Evolutionary conservation across 1,140 invertebrate species (phyloP), one percentile per base, ranked within the genome.

Genomic region (Ridgeia piscesae): DNA sequence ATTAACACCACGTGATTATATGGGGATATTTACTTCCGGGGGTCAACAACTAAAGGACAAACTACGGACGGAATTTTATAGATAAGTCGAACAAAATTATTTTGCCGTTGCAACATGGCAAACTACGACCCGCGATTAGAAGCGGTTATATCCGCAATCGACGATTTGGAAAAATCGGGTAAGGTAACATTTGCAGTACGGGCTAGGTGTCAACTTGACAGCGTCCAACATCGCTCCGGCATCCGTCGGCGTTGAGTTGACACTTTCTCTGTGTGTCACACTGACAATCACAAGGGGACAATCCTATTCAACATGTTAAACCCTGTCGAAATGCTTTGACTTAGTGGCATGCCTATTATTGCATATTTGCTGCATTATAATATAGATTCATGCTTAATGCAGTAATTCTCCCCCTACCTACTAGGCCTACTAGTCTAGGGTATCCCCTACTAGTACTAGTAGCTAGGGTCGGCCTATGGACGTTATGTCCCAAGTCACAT

Each of bases 131-230:
- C 91, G 33, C 34, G 42, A n/a, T 91, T 93, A 17, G 92, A 93
- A 35, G 77, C 91, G 33, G 94, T 94, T 35, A 95, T 95, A 88
- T 94, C 94, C 31, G 94, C 94, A 93, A 94, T 94, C 88, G 94
- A 95, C 89, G 94, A 95, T 91, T 92, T 95, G 34, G 94, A 95
- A 92, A 95, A 95, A 93, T 94, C 94, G 93, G 93, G 93, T 89
- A 35, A 88, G 34, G 17, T 35, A 35, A 34, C 31, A 34, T 89
- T 48, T 6, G 34, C 89, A 35, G 17, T 6, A 34, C 89, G 4
- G 9, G 34, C 89, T 17, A 90, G 35, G 35, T 35, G 34, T 90
- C 89, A 90, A 90, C 35, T 34, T 27, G 34, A n/a, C 35, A 21
- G 21, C 27, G 58, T 77, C 27, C 58, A 17, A 77, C 58, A 77